These are phyloP conservation scores for Wiebesia pumilae DNA, from an alignment of 1,140 invertebrate genomes.

Conservation along the genomic window DNA sequence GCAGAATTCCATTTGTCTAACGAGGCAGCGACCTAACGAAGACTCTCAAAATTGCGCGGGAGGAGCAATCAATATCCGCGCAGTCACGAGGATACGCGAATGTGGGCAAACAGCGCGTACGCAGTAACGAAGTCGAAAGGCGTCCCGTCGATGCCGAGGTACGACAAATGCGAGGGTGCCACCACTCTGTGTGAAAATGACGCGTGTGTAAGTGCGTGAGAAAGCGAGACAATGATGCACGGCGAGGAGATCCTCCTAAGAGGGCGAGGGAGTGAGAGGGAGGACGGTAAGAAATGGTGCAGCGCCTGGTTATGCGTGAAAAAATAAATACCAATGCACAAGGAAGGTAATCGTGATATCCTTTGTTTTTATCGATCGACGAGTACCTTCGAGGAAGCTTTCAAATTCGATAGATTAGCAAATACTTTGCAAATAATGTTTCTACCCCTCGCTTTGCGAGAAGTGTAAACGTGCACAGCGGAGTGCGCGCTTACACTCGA, in stretches of 20 bases:
- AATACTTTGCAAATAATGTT: too few species aligned
- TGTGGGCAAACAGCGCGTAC: conserved; percentile 13
- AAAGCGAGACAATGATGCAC: conserved; percentile 3
- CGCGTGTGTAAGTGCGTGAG: not conserved
- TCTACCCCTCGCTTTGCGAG: too few species aligned
- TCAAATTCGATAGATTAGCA: too few species aligned
- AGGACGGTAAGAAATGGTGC: not conserved
- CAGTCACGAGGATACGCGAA: not conserved
- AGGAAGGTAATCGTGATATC: too few species aligned
- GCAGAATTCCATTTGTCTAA: conserved; percentile 33
- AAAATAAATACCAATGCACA: too few species aligned
- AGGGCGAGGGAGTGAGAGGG: not conserved
- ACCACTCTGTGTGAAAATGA: not conserved
- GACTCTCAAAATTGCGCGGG: conserved; percentile 22
- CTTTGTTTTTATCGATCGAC: too few species aligned
- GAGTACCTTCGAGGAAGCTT: too few species aligned
- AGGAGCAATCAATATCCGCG: conserved; percentile 32
- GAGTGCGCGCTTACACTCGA: too few species aligned
- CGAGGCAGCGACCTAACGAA: conserved; percentile 26
- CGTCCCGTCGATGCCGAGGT: not conserved
- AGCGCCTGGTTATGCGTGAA: too few species aligned
- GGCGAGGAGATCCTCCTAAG: not conserved
- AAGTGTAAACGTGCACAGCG: too few species aligned
- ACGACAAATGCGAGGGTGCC: not conserved
- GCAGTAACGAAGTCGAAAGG: not conserved